Conservation (phyloP, 2,888 invertebrate genomes). For the Microchrysa polita region DNA sequence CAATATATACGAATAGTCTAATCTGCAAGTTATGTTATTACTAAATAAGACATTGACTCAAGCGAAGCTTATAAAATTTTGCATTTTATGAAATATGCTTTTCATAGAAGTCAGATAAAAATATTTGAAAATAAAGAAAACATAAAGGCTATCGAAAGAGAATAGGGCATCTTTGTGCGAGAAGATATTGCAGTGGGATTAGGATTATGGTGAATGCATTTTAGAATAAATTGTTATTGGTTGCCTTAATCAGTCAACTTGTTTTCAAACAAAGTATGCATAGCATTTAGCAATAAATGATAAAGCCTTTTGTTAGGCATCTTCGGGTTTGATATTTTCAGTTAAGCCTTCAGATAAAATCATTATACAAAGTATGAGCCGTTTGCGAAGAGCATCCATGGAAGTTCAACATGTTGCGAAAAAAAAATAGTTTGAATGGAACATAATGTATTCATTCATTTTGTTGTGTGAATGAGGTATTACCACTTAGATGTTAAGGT, state of each 20-base stretch:
- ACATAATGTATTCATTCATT: no score
- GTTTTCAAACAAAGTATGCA: not conserved
- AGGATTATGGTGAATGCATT: no score
- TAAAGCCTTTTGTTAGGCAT: not conserved
- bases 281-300: not conserved
- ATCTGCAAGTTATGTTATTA: not conserved
- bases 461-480: no score
- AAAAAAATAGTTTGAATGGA: no score
- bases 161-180: not conserved
- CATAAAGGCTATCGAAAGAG: not conserved
- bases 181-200: not conserved
- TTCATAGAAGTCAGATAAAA: no score
- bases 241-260: not conserved
- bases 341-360: no score
- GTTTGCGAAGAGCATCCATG: no score
- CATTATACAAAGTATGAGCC: no score
- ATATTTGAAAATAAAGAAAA: not conserved
- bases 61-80: not conserved
- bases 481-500: no score
- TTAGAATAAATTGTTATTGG: not conserved
- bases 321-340: not conserved
- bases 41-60: not conserved
- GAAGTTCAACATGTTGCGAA: no score
- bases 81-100: not conserved
- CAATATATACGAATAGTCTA: not conserved